phyloP scores from a whole-genome alignment of 2,797 vertebrate genomes.

The Sciurus carolinensis region DNA sequence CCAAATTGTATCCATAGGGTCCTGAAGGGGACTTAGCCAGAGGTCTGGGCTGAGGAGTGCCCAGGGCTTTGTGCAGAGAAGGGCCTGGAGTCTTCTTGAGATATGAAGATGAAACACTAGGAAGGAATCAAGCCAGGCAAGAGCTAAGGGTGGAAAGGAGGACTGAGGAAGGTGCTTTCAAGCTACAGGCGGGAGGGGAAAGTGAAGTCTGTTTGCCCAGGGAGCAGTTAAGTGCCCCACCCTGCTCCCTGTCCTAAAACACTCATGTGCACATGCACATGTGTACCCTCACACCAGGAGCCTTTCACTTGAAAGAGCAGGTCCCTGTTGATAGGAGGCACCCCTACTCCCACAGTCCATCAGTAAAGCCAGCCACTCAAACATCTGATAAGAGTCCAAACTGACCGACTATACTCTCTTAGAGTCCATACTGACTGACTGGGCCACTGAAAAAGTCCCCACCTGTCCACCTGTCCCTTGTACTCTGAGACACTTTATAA shows the following conservation, averaged over 20 bases:
- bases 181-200: background rate
- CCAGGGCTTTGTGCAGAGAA: background rate
- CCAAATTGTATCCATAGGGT: background rate
- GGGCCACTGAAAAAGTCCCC: background rate
- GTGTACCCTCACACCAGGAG: background rate
- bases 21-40: background rate
- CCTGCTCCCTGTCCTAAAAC: background rate
- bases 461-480: constrained; percentile 6
- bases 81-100: background rate
- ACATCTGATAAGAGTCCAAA: background rate
- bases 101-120: background rate
- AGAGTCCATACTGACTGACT: too few species aligned
- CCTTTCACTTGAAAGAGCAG: background rate
- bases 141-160: background rate
- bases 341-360: background rate
- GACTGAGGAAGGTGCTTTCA: background rate
- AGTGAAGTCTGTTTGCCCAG: background rate
- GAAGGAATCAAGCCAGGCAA: background rate
- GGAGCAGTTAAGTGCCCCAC: background rate
- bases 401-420: background rate
- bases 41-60: background rate
- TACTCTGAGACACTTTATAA: background rate
- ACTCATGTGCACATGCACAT: too few species aligned
- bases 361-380: background rate
- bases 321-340: background rate